Evolutionary conservation across 1,140 invertebrate species (phyloP), one percentile per base, ranked within the genome.

Genomic region (Sesamia nonagrioides): DNA sequence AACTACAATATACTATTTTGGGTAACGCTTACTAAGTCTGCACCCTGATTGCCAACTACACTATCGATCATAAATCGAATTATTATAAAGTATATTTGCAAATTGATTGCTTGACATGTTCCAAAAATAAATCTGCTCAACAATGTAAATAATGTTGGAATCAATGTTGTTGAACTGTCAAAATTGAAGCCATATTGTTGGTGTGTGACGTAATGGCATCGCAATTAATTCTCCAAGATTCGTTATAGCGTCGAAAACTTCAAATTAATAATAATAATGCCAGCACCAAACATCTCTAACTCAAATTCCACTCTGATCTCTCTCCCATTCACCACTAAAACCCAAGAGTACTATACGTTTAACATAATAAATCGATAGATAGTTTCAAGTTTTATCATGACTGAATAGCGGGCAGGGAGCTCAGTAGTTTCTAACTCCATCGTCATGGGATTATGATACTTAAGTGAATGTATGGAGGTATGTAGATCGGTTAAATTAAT

Each of bases 341-440:
- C 71, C 56, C 78, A 21, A 17, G 78, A 58, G 78, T 21, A 17
- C 66, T 15, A 80, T 80, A 80, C 52, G 45, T 80, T 80, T 79
- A 73, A 45, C 54, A 76, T 75, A 75, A 79, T 79, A 75, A 76
- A 80, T 80, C 63, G 78, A 79, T 76, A 60, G 74, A 61, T 79
- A 21, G 42, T 52, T 63, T 42, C 45, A 60, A 69, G 52, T 78
- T 52, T 56, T 48, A 33, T 21, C 68, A 76, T 76, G 78, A 80
- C 27, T 71, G 73, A 80, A 76, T 42, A 61, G 15, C 48, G 56
- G 37, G 21, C 35, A 8, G 78, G 78, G 78, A 75, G 15, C 45
- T 68, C 48, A 68, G 60, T 75, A 75, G 73, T 75, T 75, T 50
- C 8, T 27, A 75, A 77, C 61, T 77, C 63, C 15, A n/a, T 68